These are phyloP conservation scores for Syrmaticus mikado DNA, from an alignment of 2,113 vertebrate genomes.

Conservation along the genomic window DNA sequence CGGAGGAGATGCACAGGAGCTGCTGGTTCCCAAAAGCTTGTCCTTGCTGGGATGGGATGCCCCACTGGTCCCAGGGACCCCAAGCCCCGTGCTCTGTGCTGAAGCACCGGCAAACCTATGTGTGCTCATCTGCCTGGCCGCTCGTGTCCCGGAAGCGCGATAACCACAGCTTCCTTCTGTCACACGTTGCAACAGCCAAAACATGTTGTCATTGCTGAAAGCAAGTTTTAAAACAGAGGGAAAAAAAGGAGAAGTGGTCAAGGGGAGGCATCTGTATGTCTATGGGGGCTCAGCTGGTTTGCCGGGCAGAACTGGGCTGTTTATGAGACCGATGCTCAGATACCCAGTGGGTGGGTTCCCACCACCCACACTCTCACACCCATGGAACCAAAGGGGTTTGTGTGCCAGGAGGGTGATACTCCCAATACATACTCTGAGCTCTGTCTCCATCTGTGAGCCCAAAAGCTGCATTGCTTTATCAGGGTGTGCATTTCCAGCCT, in stretches of 20 bases:
- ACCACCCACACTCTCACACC: neutral
- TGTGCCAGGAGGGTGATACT: accelerated
- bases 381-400: neutral
- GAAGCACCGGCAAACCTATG: neutral
- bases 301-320: neutral
- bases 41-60: accelerated
- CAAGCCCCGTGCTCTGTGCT: neutral
- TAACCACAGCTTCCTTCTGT: constrained; percentile 73
- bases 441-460: accelerated
- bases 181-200: neutral
- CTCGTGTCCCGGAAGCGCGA: constrained; percentile 59
- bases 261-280: too few relatives aligned
- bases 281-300: neutral
- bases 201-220: neutral
- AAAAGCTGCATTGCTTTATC: neutral
- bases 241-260: neutral
- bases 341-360: neutral
- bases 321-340: neutral
- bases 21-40: neutral
- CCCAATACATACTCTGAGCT: neutral
- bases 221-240: too few relatives aligned
- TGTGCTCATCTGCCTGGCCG: neutral
- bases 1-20: accelerated
- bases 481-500: accelerated
- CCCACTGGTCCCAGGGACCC: neutral